phyloP scores from a whole-genome alignment of 2,888 invertebrate genomes.

The Gandaritis pyraliata region DNA sequence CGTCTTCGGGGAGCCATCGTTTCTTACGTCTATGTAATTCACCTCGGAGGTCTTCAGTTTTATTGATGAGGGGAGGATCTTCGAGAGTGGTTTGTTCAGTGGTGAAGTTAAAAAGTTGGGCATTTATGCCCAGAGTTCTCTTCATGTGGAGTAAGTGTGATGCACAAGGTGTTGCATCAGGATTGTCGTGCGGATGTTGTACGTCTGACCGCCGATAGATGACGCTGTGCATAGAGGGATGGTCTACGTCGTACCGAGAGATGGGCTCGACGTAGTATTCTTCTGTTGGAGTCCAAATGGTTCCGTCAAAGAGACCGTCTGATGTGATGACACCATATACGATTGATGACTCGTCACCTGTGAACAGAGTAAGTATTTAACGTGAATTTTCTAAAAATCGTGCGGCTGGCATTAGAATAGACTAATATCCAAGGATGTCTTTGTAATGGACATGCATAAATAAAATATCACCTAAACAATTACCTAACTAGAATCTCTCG shows the following conservation, averaged over 20 bases:
- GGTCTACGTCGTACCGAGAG: conserved; percentile 85
- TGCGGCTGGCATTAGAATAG: not conserved
- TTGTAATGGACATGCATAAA: conserved; percentile 26
- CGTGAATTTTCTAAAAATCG: not conserved
- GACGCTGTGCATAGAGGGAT: conserved; percentile 89
- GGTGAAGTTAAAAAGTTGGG: conserved; percentile 73
- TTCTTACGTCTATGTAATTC: conserved; percentile 79
- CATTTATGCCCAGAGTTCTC: conserved; percentile 64
- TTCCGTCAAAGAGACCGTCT: conserved; percentile 95
- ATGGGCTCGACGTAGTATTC: conserved; percentile 94
- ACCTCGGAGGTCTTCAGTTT: conserved; percentile 67
- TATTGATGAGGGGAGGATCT: conserved; percentile 60
- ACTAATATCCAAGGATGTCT: conserved; percentile 11
- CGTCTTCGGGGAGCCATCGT: conserved; percentile 89
- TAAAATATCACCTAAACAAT: conserved; percentile 28
- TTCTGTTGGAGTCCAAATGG: conserved; percentile 90
- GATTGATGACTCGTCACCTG: conserved; percentile 92
- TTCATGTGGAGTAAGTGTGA: conserved; percentile 85
- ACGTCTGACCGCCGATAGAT: conserved; percentile 94
- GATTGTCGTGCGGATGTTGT: conserved; percentile 71
- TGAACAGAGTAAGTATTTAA: conserved; percentile 51
- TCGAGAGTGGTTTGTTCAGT: conserved; percentile 61
- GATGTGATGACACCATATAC: conserved; percentile 94
- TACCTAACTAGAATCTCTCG: conserved; percentile 24
- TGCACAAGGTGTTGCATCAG: conserved; percentile 78